Percentiles rank a stretch among this genome's conserved stretches.
Evolutionary conservation across 1,140 invertebrate species (phyloP).

Genomic region (Sitophilus oryzae): DNA sequence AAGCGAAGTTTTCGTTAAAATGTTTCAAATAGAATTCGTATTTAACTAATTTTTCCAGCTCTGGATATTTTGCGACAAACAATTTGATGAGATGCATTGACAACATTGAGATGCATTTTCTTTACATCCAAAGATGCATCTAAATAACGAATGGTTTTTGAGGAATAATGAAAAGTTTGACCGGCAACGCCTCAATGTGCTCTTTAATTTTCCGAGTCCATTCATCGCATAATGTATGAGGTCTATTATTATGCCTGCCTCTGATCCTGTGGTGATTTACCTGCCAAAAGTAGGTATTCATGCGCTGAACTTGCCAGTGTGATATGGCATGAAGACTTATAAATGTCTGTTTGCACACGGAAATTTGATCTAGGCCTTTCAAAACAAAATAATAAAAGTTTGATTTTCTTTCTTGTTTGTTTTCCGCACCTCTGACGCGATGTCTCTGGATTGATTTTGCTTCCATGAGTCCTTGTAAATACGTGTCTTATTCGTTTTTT

Average conservation of each 20-base stretch:
- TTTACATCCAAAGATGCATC: conserved; percentile 34
- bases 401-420: too few species aligned
- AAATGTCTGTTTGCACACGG: conserved; percentile 21
- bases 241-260: conserved; percentile 24
- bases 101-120: too few species aligned
- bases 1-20: conserved; percentile 33
- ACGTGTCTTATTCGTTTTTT: conserved; percentile 29
- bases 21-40: conserved; percentile 36
- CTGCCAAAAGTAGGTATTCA: conserved; percentile 20
- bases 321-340: conserved; percentile 21
- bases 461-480: conserved; percentile 21
- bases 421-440: conserved; percentile 7
- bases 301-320: conserved; percentile 16
- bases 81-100: too few species aligned
- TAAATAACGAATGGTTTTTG: conserved; percentile 34
- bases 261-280: conserved; percentile 19
- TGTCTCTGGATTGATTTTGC: conserved; percentile 16
- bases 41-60: conserved; percentile 16
- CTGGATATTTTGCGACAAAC: conserved; percentile 13
- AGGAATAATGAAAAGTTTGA: conserved; percentile 20
- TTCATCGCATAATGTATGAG: conserved; percentile 7
- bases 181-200: conserved; percentile 23
- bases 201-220: conserved; percentile 21
- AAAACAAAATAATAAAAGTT: conserved; percentile 20
- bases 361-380: conserved; percentile 11